Evolutionary conservation across 2,113 vertebrate species (phyloP), one percentile per base, ranked within the genome.

Genomic region (Carassius auratus): DNA sequence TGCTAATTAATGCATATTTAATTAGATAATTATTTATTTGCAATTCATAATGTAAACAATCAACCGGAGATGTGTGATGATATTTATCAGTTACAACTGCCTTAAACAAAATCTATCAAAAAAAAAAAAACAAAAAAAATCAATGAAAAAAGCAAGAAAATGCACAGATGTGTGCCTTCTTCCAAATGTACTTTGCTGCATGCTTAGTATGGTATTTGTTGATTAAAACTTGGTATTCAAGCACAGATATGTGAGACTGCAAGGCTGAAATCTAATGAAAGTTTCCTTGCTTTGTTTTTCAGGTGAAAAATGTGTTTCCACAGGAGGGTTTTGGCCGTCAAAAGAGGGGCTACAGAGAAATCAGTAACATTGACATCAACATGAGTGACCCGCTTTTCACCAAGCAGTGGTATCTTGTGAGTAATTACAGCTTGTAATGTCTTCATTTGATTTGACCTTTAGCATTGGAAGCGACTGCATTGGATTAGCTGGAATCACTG

Each of bases 321-420:
- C 98, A 99, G 87, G 96, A 97, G 88, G 98, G 96, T 38, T 99
- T 99, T 89, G 92, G 92, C 85, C 95, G 98, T 84, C 96, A 94
- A 90, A 99, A 99, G 88, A 90, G 98, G 91, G 98, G 98, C 36
- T 99, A 99, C 86, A 95, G 97, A 92, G 94, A 97, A 86, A 95
- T 99, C 89, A 96, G 96, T 38, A 96, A 97, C 85, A 96, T 97
- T 33, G 96, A 98, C 90, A 95, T 96, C 90, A 98, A 97, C 89
- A 97, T 99, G 96, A 99, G 96, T 0, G 98, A 99, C 89, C 98
- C 98, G 80, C 94, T 99, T 84, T 99, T 99, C 92, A 94, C 95
- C 17, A 99, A 99, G 90, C 98, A 99, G 59, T 99, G 98, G 98
- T 99, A 99, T 90, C 95, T 99, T 94, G 98, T 99, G 94, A 96